These are phyloP conservation scores for Antennarius striatus DNA, from an alignment of 2,113 vertebrate genomes.

Conservation along the genomic window DNA sequence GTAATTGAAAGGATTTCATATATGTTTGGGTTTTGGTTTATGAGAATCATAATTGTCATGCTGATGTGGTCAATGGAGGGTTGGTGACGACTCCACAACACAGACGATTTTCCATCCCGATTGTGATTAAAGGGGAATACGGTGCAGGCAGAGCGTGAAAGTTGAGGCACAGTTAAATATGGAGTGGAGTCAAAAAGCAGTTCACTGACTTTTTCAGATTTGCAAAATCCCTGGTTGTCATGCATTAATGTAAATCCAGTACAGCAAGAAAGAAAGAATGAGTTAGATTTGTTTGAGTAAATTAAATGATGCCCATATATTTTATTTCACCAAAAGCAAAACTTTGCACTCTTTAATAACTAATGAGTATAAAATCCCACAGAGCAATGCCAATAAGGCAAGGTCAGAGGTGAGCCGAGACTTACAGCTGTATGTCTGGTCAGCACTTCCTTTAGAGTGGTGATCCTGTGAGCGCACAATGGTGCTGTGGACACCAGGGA, in stretches of 20 bases:
- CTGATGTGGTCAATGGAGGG: conserved; percentile 40
- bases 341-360: background rate
- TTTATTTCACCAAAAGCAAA: background rate
- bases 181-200: conserved; percentile 49
- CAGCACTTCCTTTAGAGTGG: conserved; percentile 36
- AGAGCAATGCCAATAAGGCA: conserved; percentile 1
- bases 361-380: background rate
- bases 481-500: conserved; percentile 1
- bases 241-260: conserved; percentile 25
- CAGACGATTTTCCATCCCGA: conserved; percentile 13
- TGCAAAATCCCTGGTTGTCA: conserved; percentile 72
- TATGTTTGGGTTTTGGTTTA: conserved; percentile 12
- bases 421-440: conserved; percentile 19
- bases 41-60: conserved; percentile 33
- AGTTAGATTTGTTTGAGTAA: background rate
- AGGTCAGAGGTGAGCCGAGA: conserved; percentile 33
- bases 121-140: conserved; percentile 28
- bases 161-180: conserved; percentile 68
- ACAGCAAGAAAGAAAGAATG: conserved; percentile 9
- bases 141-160: conserved; percentile 46
- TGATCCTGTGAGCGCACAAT: conserved; percentile 4
- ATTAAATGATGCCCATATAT: background rate
- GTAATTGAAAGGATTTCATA: background rate
- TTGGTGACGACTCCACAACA: conserved; percentile 21
- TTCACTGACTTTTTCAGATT: conserved; percentile 51